Base-by-base conservation (phyloP, 2,113 vertebrate genomes). In the Aegotheles bennettii region DNA sequence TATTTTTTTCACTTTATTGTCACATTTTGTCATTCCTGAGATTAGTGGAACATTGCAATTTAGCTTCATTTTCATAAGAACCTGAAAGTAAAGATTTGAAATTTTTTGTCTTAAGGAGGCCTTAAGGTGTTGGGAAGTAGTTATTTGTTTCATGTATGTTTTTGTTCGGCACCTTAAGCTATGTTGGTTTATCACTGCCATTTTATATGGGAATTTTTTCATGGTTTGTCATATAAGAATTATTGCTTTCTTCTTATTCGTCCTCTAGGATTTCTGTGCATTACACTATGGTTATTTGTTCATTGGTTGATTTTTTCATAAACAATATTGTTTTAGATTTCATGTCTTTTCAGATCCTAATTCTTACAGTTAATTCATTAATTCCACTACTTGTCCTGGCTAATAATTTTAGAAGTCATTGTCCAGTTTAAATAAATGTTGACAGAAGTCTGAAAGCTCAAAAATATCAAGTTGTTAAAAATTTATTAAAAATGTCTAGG, bases 311-410 rank as follows among this genome's bases (percentile, higher is more conserved):
- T 71, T 70, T 51, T 70, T 25, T 23, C 17, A 50, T 45, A 54
- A 90, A 42, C 7, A 36, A 29, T 50, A 42, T 21, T 48, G 36
- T 36, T 57, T 13, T 71, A 59, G 10, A 47, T 71, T 87, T 71
- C 36, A 8, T 48, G 18, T 78, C 16, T 70, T 87, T 74, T 45
- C 87, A 36, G 19, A 59, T 28, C 11, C 7, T 53, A 43, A 76
- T 84, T 84, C 24, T 68, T 45, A 25, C 1, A 48, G 26, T 45
- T 56, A 74, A 74, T 74, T 64, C 1, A 53, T 78, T 88, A 26
- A 26, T 10, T 47, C 8, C 6, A 29, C 54, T 20, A 35, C 6
- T 16, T 1, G 6, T 16, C 21, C 26, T 48, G 0, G 0, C 7
- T 40, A 69, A 64, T n/a, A 78, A 69, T 61, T 80, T 77, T 54